These are phyloP conservation scores for Lasiurus borealis DNA, from an alignment of 2,113 vertebrate genomes.

Conservation along the genomic window DNA sequence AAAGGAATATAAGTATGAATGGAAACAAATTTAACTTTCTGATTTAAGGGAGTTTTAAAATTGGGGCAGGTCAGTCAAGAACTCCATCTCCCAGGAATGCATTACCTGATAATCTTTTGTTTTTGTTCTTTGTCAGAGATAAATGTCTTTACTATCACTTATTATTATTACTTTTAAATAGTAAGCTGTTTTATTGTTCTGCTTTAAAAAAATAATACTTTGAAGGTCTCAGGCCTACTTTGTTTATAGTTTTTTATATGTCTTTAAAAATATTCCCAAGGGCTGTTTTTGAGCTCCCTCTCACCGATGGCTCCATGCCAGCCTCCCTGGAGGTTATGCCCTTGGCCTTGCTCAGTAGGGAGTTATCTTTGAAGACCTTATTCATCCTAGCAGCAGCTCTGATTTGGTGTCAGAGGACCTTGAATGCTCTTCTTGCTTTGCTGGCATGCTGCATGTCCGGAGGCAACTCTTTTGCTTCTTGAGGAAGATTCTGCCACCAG, in stretches of 20 bases:
- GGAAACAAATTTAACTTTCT: constrained; percentile 41
- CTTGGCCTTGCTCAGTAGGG: background rate
- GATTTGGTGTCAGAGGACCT: background rate
- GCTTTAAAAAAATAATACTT: constrained; percentile 28
- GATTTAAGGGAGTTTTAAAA: constrained; percentile 20
- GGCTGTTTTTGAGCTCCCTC: background rate
- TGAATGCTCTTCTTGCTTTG: background rate
- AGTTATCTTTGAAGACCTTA: background rate
- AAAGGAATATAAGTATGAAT: constrained; percentile 21
- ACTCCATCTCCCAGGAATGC: background rate
- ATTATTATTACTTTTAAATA: background rate
- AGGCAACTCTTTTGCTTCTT: background rate
- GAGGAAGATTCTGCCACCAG: background rate
- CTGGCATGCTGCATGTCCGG: background rate
- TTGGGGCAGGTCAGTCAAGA: background rate
- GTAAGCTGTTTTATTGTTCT: background rate
- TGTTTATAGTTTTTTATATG: background rate
- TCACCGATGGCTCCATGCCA: background rate
- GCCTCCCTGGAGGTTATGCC: background rate
- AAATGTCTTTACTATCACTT: background rate
- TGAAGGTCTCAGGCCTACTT: background rate
- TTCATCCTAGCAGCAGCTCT: background rate
- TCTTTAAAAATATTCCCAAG: constrained; percentile 36
- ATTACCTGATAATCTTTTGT: background rate
- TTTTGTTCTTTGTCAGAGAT: background rate